Percentiles rank a stretch among this genome's conserved stretches.
Conservation (phyloP, 2,797 vertebrate genomes). For the Hippopotamyrus pictus region DNA sequence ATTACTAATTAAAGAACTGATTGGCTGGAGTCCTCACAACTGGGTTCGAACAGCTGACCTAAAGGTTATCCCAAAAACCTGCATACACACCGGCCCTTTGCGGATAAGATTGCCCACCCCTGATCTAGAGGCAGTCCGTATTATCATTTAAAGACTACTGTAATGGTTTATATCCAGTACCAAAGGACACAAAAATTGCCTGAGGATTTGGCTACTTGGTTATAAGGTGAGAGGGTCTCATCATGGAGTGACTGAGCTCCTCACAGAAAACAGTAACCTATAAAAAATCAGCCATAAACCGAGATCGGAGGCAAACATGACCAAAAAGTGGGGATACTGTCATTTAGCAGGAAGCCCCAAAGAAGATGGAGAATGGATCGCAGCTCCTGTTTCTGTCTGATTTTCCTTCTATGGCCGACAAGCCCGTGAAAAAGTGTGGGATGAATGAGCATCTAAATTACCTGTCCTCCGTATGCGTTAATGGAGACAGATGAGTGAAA, state of each 20-base stretch:
- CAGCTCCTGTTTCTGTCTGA: background rate
- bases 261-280: background rate
- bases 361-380: background rate
- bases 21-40: background rate
- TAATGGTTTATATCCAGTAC: background rate
- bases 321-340: background rate
- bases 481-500: conserved; percentile 31
- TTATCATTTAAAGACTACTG: background rate
- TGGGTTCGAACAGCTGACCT: too few species aligned
- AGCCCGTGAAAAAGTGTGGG: conserved; percentile 14
- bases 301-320: background rate
- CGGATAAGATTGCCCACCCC: background rate
- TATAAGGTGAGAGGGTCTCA: conserved; percentile 8
- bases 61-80: too few species aligned
- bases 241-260: background rate
- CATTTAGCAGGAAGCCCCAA: background rate
- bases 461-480: conserved; percentile 23
- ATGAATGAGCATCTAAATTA: conserved; percentile 28
- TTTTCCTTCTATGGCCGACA: conserved; percentile 10
- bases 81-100: background rate
- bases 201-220: background rate
- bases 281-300: background rate
- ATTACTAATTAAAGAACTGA: background rate
- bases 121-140: background rate
- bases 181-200: conserved; percentile 2